These are phyloP conservation scores for Bugulina stolonifera DNA, from an alignment of 2,888 invertebrate genomes.

Conservation along the genomic window DNA sequence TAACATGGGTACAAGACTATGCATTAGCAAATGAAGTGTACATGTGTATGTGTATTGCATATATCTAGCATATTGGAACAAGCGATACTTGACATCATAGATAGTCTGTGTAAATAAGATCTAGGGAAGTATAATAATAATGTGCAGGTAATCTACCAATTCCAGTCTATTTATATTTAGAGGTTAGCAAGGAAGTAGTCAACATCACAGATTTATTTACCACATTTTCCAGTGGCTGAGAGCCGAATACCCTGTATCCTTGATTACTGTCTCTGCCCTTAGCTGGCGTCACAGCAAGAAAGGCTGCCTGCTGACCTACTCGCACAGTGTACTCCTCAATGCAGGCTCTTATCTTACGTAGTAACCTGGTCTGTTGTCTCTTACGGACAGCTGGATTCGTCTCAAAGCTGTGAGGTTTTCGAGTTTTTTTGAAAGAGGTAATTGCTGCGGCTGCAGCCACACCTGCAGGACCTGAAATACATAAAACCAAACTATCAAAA, in stretches of 20 bases:
- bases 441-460: constrained; percentile 95
- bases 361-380: constrained; percentile 84
- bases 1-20: constrained; percentile 12
- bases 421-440: constrained; percentile 84
- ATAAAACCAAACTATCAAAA: not conserved
- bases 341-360: constrained; percentile 56
- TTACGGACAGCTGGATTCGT: constrained; percentile 93
- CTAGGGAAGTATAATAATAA: too few relatives aligned
- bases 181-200: too few relatives aligned
- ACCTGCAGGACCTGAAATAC: constrained; percentile 76
- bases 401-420: constrained; percentile 90
- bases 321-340: constrained; percentile 88
- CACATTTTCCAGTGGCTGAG: constrained; percentile 92
- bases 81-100: too few relatives aligned
- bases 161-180: too few relatives aligned
- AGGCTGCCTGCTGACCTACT: constrained; percentile 93
- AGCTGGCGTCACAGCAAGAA: constrained; percentile 89
- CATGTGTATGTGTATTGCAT: too few relatives aligned
- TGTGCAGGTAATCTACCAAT: too few relatives aligned
- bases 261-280: constrained; percentile 71
- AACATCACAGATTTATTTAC: too few relatives aligned
- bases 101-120: too few relatives aligned
- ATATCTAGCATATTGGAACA: too few relatives aligned
- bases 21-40: too few relatives aligned
- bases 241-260: constrained; percentile 89